Evolutionary conservation across 2,797 vertebrate genomes (phyloP).

Genomic region (Psittacula derbiana): DNA sequence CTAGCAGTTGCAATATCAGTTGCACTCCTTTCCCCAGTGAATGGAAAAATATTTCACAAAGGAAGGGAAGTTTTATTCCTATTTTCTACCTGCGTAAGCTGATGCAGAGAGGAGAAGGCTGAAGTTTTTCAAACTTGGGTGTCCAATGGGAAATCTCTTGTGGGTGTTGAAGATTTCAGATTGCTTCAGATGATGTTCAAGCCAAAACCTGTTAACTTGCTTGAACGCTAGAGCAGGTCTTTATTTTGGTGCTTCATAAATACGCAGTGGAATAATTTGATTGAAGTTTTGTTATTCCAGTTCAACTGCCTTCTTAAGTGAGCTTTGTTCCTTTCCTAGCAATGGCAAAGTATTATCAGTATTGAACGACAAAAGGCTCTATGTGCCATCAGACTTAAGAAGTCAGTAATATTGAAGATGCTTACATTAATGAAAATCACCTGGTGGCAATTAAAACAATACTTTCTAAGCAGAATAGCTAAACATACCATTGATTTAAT

Average conservation of each 20-base stretch:
- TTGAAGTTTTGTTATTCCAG: neutral
- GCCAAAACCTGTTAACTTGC: neutral
- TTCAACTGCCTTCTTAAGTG: neutral
- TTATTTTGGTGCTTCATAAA: neutral
- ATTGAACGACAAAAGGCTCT: neutral
- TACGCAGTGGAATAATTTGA: neutral
- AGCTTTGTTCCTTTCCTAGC: neutral
- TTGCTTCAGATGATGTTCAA: neutral
- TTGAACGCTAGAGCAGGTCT: neutral
- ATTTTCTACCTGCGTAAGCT: neutral
- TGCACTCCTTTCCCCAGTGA: neutral
- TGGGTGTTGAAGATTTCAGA: neutral
- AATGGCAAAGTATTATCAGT: neutral
- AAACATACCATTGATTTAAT: constrained; percentile 67
- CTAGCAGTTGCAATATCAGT: neutral
- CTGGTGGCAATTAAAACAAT: constrained; percentile 69
- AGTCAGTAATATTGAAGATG: constrained; percentile 26
- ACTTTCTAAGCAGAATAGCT: constrained; percentile 57
- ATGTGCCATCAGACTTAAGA: neutral
- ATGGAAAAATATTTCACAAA: neutral
- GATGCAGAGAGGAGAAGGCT: neutral
- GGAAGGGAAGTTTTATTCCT: neutral
- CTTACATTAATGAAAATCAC: constrained; percentile 61
- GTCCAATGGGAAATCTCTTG: neutral
- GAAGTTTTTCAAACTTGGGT: neutral